Evolutionary conservation across 2,888 invertebrate species (phyloP).

Genomic region (Thereva nobilitata): DNA sequence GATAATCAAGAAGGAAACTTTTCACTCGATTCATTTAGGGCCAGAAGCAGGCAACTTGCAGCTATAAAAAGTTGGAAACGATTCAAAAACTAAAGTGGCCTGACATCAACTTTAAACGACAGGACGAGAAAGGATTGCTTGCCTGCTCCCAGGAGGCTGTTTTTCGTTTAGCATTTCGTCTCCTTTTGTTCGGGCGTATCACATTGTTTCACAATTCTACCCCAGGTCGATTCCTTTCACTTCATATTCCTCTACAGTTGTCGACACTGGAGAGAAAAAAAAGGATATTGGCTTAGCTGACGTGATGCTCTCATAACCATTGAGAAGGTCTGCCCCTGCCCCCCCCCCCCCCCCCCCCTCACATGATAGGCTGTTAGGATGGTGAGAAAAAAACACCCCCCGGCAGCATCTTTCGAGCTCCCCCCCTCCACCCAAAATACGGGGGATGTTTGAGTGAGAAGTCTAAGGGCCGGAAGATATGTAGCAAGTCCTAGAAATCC

Average conservation of each 20-base stretch:
- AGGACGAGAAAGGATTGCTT: constrained; percentile 15
- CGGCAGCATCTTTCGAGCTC: neutral
- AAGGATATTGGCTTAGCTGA: constrained; percentile 15
- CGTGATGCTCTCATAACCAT: constrained; percentile 16
- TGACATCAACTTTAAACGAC: constrained; percentile 25
- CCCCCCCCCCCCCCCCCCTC: neutral
- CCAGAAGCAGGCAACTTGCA: neutral
- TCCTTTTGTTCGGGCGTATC: constrained; percentile 14
- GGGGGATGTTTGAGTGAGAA: neutral
- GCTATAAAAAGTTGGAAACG: constrained; percentile 24
- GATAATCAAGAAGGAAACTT: too few relatives aligned
- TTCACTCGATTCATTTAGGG: neutral
- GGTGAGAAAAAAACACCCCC: neutral
- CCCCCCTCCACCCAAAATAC: neutral
- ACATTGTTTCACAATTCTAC: constrained; percentile 20
- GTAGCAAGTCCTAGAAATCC: too few relatives aligned
- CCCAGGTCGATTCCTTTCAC: constrained; percentile 33
- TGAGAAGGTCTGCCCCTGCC: constrained; percentile 22
- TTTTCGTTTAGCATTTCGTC: constrained; percentile 25
- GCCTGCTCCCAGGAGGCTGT: constrained; percentile 10
- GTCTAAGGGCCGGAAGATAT: neutral
- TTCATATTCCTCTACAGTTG: constrained; percentile 18
- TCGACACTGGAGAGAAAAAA: neutral
- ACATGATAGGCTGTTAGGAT: too few relatives aligned
- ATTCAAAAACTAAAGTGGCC: constrained; percentile 31